Percentiles rank a stretch among this genome's conserved stretches.
These are phyloP conservation scores for Hucho hucho DNA, from an alignment of 2,113 vertebrate genomes.

Conservation along the genomic window DNA sequence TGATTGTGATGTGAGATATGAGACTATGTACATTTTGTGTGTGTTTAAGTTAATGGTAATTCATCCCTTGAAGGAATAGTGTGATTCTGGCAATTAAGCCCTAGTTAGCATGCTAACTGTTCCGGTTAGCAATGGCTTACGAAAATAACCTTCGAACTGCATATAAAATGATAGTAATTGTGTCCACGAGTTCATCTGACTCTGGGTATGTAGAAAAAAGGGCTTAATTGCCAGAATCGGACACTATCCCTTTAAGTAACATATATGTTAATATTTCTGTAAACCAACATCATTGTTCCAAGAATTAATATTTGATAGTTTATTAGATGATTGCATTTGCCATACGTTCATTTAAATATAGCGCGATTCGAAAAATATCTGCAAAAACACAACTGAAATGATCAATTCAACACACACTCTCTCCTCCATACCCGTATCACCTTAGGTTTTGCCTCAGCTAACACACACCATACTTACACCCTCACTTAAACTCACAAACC, in stretches of 20 bases:
- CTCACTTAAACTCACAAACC: slow-evolving; percentile 5
- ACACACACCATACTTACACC: too few relatives aligned
- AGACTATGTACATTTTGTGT: slow-evolving; percentile 16
- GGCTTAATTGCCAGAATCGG: neutral
- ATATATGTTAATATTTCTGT: slow-evolving; percentile 38
- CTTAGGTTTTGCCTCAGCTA: too few relatives aligned
- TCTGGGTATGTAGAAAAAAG: too few relatives aligned
- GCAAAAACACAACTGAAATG: neutral
- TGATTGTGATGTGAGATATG: slow-evolving; percentile 26
- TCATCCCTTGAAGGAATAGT: neutral
- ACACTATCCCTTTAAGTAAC: neutral
- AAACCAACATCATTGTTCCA: slow-evolving; percentile 12
- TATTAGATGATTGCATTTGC: slow-evolving; percentile 54
- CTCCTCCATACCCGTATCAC: too few relatives aligned
- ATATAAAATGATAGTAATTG: too few relatives aligned
- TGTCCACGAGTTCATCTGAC: too few relatives aligned
- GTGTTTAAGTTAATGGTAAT: slow-evolving; percentile 27
- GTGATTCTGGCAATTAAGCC: too few relatives aligned
- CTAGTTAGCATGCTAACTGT: too few relatives aligned
- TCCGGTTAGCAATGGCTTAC: too few relatives aligned
- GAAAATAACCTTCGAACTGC: too few relatives aligned
- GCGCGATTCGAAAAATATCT: neutral
- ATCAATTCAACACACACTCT: neutral
- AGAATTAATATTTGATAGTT: slow-evolving; percentile 34
- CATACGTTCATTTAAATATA: slow-evolving; percentile 48